Conservation (phyloP, 2,797 vertebrate species). For the Scleropages formosus region DNA sequence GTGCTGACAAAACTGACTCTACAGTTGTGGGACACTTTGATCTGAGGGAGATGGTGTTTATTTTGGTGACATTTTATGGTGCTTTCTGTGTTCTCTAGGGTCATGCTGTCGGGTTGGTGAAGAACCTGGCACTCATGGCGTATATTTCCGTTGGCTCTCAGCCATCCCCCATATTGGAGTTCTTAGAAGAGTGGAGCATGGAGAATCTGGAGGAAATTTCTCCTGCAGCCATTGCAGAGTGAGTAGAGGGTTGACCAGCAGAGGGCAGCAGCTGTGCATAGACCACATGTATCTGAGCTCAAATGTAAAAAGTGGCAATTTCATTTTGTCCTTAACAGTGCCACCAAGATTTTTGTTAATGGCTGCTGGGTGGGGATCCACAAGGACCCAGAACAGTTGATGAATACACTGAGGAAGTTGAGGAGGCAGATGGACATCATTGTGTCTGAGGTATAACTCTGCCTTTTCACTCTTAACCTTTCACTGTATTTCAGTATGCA, state of each 20-base stretch:
- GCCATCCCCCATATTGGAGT: slow-evolving; percentile 96
- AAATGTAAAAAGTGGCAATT: background rate
- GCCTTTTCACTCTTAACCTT: background rate
- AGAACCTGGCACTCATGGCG: slow-evolving; percentile 96
- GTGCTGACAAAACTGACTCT: slow-evolving; percentile 34
- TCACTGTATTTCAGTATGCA: background rate
- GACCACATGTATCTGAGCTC: background rate
- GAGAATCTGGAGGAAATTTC: slow-evolving; percentile 99
- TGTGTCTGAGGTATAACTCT: slow-evolving; percentile 84
- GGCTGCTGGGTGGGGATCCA: slow-evolving; percentile 99
- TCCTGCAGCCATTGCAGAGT: slow-evolving; percentile 98
- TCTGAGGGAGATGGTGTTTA: background rate
- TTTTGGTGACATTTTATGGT: background rate
- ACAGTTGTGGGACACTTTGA: background rate
- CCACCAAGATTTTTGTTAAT: slow-evolving; percentile 98
- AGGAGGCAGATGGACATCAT: slow-evolving; percentile 99
- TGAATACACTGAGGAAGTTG: slow-evolving; percentile 94
- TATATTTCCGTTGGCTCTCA: slow-evolving; percentile 99
- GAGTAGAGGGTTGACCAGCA: slow-evolving; percentile 49
- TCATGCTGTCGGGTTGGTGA: slow-evolving; percentile 97
- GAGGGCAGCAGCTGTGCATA: slow-evolving; percentile 29
- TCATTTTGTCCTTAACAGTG: slow-evolving; percentile 63
- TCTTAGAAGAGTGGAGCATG: slow-evolving; percentile 99
- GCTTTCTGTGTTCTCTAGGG: slow-evolving; percentile 67
- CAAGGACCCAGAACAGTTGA: slow-evolving; percentile 96